Conservation (phyloP, 2,797 vertebrate genomes). For the Helarctos malayanus region DNA sequence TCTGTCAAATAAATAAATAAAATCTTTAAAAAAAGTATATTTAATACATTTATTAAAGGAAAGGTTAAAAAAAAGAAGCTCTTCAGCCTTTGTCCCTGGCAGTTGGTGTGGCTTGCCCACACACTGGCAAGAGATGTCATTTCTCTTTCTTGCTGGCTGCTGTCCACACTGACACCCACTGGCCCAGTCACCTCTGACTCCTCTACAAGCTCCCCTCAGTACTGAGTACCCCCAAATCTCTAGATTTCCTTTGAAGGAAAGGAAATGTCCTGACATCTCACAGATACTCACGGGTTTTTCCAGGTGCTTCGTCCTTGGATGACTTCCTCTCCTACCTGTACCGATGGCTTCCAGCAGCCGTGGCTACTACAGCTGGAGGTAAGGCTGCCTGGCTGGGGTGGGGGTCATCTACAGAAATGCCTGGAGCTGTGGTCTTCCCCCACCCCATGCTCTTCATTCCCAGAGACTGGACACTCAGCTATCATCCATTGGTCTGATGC, state of each 20-base stretch:
- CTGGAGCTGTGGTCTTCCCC: neutral
- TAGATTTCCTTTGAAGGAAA: neutral
- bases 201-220: no score
- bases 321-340: neutral
- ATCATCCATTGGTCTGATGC: no score
- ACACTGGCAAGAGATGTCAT: neutral
- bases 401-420: neutral
- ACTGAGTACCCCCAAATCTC: neutral
- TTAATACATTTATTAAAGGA: neutral
- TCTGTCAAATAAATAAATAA: no score
- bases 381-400: no score
- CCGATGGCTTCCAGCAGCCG: neutral
- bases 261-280: neutral
- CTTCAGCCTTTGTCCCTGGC: neutral
- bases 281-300: neutral
- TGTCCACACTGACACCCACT: accelerated
- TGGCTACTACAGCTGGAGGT: neutral
- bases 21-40: neutral
- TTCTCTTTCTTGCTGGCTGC: neutral
- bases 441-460: neutral
- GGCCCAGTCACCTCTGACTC: neutral
- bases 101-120: neutral
- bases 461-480: neutral
- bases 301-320: neutral
- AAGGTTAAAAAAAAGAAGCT: neutral